phyloP scores from a whole-genome alignment of 2,888 invertebrate genomes.

The Prenolepis imparis region DNA sequence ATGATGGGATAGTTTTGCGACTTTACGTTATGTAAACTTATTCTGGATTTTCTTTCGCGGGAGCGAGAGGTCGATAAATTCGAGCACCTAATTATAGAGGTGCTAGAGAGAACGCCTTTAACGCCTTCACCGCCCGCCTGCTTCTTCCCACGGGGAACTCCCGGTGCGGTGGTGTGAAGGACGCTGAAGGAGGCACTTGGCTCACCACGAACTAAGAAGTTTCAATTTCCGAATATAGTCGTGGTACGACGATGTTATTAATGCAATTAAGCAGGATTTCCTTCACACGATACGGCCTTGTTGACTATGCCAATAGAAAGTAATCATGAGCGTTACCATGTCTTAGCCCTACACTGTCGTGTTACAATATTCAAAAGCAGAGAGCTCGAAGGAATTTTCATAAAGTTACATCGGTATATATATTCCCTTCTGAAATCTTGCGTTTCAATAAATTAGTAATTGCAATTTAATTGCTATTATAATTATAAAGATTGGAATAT shows the following conservation, averaged over 20 bases:
- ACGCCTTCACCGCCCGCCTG: constrained; percentile 43
- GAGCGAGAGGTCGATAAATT: constrained; percentile 63
- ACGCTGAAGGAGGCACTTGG: constrained; percentile 47
- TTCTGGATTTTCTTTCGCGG: constrained; percentile 64
- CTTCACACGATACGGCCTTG: constrained; percentile 52
- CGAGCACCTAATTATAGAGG: constrained; percentile 74
- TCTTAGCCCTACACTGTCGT: background rate
- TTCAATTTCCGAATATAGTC: constrained; percentile 65
- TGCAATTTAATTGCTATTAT: background rate
- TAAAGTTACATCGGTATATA: background rate
- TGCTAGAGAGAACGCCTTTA: constrained; percentile 60
- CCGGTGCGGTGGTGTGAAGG: constrained; percentile 31
- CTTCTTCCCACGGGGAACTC: constrained; percentile 48
- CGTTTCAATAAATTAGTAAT: background rate
- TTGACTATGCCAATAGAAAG: constrained; percentile 39
- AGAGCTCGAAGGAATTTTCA: background rate
- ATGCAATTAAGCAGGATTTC: constrained; percentile 62
- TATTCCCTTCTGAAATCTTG: background rate
- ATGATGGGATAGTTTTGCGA: constrained; percentile 53
- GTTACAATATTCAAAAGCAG: constrained; percentile 1
- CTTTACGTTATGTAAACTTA: constrained; percentile 56
- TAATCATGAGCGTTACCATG: constrained; percentile 9
- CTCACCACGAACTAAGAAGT: constrained; percentile 61
- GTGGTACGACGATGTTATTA: constrained; percentile 58
- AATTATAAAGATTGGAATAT: background rate